These are phyloP conservation scores for Vimba vimba DNA, from an alignment of 2,113 vertebrate species.

Conservation along the genomic window DNA sequence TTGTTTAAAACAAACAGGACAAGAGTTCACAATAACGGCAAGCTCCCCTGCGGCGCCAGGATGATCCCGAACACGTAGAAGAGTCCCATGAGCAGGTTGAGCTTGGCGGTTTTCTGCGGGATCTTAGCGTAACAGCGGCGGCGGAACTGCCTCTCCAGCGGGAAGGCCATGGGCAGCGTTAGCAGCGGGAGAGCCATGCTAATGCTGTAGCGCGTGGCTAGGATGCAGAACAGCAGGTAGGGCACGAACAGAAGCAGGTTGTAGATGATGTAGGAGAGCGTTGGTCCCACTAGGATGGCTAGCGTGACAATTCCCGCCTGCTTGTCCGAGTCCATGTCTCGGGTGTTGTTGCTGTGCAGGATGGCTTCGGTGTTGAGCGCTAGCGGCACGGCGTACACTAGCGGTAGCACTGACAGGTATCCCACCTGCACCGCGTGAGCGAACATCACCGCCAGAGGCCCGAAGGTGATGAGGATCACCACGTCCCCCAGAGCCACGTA, in stretches of 20 bases:
- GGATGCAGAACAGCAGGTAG: slow-evolving; percentile 91
- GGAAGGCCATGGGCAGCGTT: slow-evolving; percentile 94
- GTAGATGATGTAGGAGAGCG: slow-evolving; percentile 90
- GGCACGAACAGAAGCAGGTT: slow-evolving; percentile 89
- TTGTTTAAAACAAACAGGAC: slow-evolving; percentile 52
- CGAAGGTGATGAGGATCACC: slow-evolving; percentile 97
- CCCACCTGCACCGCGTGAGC: slow-evolving; percentile 95
- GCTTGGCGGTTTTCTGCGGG: slow-evolving; percentile 94
- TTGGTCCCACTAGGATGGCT: slow-evolving; percentile 93
- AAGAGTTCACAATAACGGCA: slow-evolving; percentile 82
- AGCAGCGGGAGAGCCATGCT: slow-evolving; percentile 94
- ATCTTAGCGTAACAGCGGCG: slow-evolving; percentile 88
- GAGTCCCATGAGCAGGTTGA: slow-evolving; percentile 93
- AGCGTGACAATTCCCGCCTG: slow-evolving; percentile 95
- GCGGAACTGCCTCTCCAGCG: slow-evolving; percentile 92
- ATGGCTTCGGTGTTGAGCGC: slow-evolving; percentile 97
- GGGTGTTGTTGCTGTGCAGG: slow-evolving; percentile 97
- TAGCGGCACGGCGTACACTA: slow-evolving; percentile 91
- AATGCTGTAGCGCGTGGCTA: slow-evolving; percentile 92
- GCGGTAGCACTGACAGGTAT: slow-evolving; percentile 87
- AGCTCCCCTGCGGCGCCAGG: slow-evolving; percentile 84
- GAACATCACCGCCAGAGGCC: slow-evolving; percentile 96
- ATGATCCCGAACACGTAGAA: slow-evolving; percentile 95
- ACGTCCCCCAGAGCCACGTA: slow-evolving; percentile 96
- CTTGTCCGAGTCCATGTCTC: slow-evolving; percentile 95